Evolutionary conservation across 2,113 vertebrate genomes (phyloP).

Genomic region (Vidua chalybeata): DNA sequence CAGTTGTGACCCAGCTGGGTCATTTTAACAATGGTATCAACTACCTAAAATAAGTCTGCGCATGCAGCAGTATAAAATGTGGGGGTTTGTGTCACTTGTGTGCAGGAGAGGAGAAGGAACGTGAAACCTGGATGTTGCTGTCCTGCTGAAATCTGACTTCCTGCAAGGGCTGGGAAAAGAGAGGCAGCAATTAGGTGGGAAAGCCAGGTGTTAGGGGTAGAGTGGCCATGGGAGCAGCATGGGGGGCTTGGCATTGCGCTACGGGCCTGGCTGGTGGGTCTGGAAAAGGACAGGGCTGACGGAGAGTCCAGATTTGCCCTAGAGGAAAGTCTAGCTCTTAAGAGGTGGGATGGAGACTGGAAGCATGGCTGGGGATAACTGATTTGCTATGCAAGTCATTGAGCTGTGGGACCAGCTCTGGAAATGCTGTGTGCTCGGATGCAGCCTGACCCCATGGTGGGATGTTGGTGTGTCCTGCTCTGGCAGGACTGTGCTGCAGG

Average conservation of each 20-base stretch:
- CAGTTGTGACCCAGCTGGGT: not conserved
- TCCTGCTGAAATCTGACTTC: not conserved
- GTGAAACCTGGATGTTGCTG: not conserved
- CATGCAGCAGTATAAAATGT: not conserved
- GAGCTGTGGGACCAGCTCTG: not conserved
- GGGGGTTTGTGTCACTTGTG: not conserved
- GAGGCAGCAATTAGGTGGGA: not conserved
- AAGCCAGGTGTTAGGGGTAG: not conserved
- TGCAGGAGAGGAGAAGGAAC: not conserved
- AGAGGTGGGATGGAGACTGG: not conserved
- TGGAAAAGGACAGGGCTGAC: not conserved
- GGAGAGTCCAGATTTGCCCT: not conserved
- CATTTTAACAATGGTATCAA: not conserved
- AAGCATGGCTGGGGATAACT: not conserved
- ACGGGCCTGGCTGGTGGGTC: not conserved
- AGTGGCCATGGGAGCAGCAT: not conserved
- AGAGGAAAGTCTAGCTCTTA: not conserved
- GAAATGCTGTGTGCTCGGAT: accelerated
- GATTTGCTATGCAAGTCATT: not conserved
- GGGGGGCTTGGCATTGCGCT: not conserved
- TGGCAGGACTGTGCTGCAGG: not conserved
- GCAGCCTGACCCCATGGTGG: not conserved
- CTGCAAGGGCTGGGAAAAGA: not conserved
- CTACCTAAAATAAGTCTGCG: not conserved
- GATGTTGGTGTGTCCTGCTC: not conserved